Evolutionary conservation across 2,888 invertebrate species (phyloP).

Genomic region (Ectemnius lituratus): DNA sequence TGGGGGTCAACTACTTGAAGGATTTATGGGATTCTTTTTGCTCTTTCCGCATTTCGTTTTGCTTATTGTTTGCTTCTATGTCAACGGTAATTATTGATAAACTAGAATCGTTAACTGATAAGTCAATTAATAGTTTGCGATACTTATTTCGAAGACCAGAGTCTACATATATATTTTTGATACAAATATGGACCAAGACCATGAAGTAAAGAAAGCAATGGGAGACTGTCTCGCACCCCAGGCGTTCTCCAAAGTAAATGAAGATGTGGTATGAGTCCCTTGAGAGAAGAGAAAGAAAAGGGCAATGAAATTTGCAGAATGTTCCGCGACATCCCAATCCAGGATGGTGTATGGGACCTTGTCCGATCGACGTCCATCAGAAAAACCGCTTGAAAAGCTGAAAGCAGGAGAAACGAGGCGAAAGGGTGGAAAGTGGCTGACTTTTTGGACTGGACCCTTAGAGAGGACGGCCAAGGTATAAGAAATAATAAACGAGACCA

Average conservation of each 20-base stretch:
- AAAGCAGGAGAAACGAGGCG: constrained; percentile 49
- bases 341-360: constrained; percentile 8
- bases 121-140: too few relatives aligned
- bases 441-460: constrained; percentile 61
- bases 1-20: constrained; percentile 34
- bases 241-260: too few relatives aligned
- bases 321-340: constrained; percentile 3
- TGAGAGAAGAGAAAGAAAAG: background rate
- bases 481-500: constrained; percentile 76
- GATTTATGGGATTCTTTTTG: constrained; percentile 34
- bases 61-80: background rate
- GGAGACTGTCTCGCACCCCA: too few relatives aligned
- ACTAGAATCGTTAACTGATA: too few relatives aligned
- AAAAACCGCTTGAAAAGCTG: constrained; percentile 39
- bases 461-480: constrained; percentile 67
- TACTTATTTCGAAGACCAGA: too few relatives aligned
- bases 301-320: constrained; percentile 31
- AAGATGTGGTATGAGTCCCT: too few relatives aligned
- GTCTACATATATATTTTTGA: too few relatives aligned
- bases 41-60: constrained; percentile 3
- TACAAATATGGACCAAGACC: background rate
- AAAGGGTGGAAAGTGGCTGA: constrained; percentile 57
- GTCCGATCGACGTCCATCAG: constrained; percentile 46
- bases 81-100: background rate
- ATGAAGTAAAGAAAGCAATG: background rate